Percentiles rank a stretch among this genome's conserved stretches.
Conservation (phyloP, 2,797 vertebrate species). For the Morelia viridis region DNA sequence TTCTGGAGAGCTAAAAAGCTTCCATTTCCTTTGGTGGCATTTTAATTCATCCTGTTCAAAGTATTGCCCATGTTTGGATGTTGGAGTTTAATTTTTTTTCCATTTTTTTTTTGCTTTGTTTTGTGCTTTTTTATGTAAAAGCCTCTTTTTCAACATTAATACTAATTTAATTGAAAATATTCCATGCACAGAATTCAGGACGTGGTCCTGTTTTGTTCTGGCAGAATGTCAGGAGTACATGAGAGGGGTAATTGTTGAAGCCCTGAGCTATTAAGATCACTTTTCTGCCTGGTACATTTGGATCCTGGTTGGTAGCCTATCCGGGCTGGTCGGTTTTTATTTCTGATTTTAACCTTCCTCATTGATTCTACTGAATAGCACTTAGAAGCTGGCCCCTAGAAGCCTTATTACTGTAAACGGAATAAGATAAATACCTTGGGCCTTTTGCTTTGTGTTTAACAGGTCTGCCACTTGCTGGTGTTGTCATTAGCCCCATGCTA, state of each 20-base stretch:
- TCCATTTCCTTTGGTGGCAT: not conserved
- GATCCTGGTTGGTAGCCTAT: constrained; percentile 35
- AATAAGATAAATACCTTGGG: constrained; percentile 56
- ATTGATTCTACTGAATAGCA: constrained; percentile 55
- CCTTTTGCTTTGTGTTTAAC: constrained; percentile 40
- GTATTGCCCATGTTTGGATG: not conserved
- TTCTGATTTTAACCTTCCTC: constrained; percentile 57
- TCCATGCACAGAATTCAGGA: not conserved
- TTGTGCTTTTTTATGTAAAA: too few species aligned
- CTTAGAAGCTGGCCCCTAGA: constrained; percentile 50
- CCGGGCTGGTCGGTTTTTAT: constrained; percentile 53
- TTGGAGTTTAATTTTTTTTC: not conserved
- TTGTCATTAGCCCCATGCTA: constrained; percentile 21
- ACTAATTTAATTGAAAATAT: not conserved
- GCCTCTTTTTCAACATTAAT: not conserved
- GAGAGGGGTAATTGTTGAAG: constrained; percentile 12
- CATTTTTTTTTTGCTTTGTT: not conserved
- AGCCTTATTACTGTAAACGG: constrained; percentile 58
- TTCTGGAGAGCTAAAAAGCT: not conserved
- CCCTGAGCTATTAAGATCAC: constrained; percentile 15
- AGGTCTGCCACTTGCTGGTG: constrained; percentile 34
- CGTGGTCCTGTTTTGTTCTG: constrained; percentile 28
- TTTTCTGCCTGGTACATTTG: constrained; percentile 19
- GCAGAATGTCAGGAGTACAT: not conserved
- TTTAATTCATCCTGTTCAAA: not conserved